Base-by-base conservation (phyloP, 2,888 invertebrate species). In the Clusia tigrina region DNA sequence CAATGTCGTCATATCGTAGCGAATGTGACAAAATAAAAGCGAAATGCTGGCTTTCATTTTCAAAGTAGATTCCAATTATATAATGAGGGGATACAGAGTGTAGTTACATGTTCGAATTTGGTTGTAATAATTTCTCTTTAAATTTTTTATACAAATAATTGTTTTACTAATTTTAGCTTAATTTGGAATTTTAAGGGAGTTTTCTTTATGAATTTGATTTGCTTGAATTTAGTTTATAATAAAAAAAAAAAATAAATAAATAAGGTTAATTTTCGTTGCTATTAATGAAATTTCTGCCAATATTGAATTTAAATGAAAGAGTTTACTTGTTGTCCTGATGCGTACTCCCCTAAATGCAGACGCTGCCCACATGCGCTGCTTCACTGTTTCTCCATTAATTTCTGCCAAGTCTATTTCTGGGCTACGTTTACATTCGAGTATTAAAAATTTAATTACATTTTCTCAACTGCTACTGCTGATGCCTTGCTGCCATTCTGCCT, bases 31-130 rank as follows among this genome's bases (percentile, higher is more conserved):
- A 12, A 6, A 42, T 42, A 42, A 42, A 42, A 42, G 42, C 42
- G 3, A 15, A 5, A 17, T 42, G 51, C 32, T 54, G 17, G 12
- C 52, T 58, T 53, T 42, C 17, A 63, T 65, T 63, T 23, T 52
- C 54, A 18, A 26, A 52, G 54, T 26, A 5, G 25, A 55, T 58
- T 67, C 38, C 62, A 51, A 18, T 23, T 46, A 51, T 56, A 37
- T 32, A 58, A 23, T 72, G 77, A 79, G 80, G 80, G 79, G 80
- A 80, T 81, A 80, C 81, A 77, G 76, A 80, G 80, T 80, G 80
- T 78, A 80, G 80, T 80, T 80, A 81, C 80, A 74, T 76, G 70
- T 71, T 71, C 62, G 52, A 72, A 55, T 55, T 48, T 6, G 1
- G 10, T 18, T 22, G 12, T 20, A 20, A 2, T 52, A 15, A n/a